Evolutionary conservation across 2,113 vertebrate species (phyloP).

Genomic region (Hymenochirus boettgeri): DNA sequence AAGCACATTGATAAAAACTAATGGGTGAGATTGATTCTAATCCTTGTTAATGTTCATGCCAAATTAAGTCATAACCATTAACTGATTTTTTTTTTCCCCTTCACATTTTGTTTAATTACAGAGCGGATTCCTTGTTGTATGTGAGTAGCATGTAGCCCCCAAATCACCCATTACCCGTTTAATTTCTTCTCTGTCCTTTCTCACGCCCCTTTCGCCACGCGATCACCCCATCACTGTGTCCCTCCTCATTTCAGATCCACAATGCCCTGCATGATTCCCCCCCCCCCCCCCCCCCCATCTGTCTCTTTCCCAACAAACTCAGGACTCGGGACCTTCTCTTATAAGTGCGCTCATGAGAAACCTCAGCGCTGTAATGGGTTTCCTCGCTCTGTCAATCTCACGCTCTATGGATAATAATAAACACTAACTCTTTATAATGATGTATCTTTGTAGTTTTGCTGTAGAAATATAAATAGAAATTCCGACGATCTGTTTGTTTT

Average conservation of each 20-base stretch:
- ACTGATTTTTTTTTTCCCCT: slow-evolving; percentile 50
- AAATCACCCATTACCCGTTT: neutral
- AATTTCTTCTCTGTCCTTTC: slow-evolving; percentile 23
- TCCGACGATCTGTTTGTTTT: no score
- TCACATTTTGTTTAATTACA: slow-evolving; percentile 56
- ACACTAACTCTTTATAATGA: no score
- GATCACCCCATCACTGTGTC: neutral
- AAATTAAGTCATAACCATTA: slow-evolving; percentile 49
- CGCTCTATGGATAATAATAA: no score
- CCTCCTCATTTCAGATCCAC: neutral
- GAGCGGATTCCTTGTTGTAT: slow-evolving; percentile 74
- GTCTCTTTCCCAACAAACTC: neutral
- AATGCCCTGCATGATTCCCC: slow-evolving; percentile 8
- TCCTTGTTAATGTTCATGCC: slow-evolving; percentile 25
- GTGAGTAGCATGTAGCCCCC: slow-evolving; percentile 70
- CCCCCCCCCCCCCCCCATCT: neutral
- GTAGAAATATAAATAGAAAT: no score
- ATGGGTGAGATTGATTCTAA: neutral
- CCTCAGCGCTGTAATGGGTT: no score
- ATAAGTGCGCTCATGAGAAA: slow-evolving; percentile 1
- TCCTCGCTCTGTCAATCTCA: no score
- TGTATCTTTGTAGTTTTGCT: no score
- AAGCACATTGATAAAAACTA: no score
- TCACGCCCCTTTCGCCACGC: neutral
- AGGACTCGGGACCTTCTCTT: neutral